Conservation (phyloP, 92 coral and sea anemone genomes). For the Ricordea florida region DNA sequence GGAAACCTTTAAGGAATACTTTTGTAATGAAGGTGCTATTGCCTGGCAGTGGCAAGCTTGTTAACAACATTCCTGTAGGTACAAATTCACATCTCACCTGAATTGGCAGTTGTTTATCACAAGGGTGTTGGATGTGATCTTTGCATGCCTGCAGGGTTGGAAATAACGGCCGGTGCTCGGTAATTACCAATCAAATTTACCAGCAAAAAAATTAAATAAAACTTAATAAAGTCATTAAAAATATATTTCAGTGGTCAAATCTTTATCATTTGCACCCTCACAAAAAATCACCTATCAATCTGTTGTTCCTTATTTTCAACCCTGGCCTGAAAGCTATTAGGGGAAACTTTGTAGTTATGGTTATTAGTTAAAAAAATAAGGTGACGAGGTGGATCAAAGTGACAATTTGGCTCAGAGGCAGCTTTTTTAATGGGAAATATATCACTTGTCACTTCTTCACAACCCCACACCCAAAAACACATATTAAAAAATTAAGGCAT, state of each 20-base stretch:
- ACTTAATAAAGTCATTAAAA: not conserved
- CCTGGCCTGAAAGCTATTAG: not conserved
- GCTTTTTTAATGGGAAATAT: not conserved
- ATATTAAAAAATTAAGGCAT: not conserved
- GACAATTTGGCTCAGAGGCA: not conserved
- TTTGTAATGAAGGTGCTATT: slow-evolving; percentile 27
- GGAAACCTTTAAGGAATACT: slow-evolving; percentile 23
- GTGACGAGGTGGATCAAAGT: not conserved
- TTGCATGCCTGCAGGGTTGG: not conserved
- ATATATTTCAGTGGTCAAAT: no score
- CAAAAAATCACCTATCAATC: no score
- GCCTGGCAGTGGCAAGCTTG: slow-evolving; percentile 33
- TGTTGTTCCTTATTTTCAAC: no score
- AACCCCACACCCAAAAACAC: not conserved
- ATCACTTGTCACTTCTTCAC: not conserved
- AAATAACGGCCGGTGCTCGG: not conserved
- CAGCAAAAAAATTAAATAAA: not conserved
- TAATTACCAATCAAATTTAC: not conserved
- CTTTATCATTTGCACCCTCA: no score
- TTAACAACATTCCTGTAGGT: no score
- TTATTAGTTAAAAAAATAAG: no score
- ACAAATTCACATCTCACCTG: no score
- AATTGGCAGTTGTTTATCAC: not conserved
- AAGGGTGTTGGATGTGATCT: not conserved
- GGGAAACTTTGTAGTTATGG: no score